Base-by-base conservation (phyloP, 2,113 vertebrate species). In the Amia ocellicauda region DNA sequence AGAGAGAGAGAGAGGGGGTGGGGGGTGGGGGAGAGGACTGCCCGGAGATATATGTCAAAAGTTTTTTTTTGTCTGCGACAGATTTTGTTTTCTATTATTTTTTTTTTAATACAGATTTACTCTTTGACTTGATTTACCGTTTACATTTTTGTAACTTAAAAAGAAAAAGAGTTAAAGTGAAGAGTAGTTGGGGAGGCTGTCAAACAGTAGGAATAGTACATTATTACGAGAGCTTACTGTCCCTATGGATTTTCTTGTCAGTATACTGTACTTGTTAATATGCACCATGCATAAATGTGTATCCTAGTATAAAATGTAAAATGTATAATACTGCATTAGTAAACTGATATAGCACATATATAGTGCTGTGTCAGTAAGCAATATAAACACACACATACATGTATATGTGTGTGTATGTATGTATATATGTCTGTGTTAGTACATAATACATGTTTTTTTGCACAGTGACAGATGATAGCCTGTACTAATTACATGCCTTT, bases 221-320 rank as follows among this genome's bases (percentile, higher is more conserved):
- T 4, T 36, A 60, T 72, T 72, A 56, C 28, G 66, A 65, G 58
- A 63, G 58, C 45, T 58, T 53, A 28, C 50, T 42, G 7, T 54
- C 45, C 51, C 60, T 67, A 20, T 54, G 54, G 55, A 68, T 51
- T 55, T 52, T 22, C 7, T 59, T 69, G 53, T 70, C 54, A 53
- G 53, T 50, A 43, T 24, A 29, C 45, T 22, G 41, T 58, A 64
- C 17, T 36, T 64, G 58, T 72, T 69, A 62, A 65, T 58, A 66
- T 66, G 64, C 70, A 65, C 49, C 62, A 61, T 27, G 59, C 66
- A 62, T 62, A 19, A 65, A 62, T 58, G 53, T 62, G 52, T 24
- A 57, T 64, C 52, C 29, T 45, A 61, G 56, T 17, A 60, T 36
- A 60, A 64, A 50, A 63, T 62, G 3, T 20, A 45, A 60, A 26